Evolutionary conservation across 2,113 vertebrate genomes (phyloP), one percentile per base, ranked within the genome.

Genomic region (Fulica atra): DNA sequence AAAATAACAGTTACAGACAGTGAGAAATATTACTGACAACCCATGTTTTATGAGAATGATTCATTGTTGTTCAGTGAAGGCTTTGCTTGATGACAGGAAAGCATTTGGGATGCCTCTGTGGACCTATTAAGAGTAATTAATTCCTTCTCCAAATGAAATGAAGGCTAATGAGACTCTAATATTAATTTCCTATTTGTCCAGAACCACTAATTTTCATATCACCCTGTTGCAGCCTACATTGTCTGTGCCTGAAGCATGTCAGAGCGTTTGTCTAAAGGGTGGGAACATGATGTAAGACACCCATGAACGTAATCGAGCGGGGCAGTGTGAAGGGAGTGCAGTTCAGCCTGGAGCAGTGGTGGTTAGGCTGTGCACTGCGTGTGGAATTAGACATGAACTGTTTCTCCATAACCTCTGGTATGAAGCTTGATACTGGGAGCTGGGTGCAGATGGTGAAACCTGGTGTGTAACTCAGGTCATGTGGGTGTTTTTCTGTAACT

Each of bases 51-150:
- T 10, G 8, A 38, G 51, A 71, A 51, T 31, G 57, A 64, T 64
- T 77, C 42, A 53, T 56, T 69, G 23, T 63, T 42, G 9, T 64
- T 60, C 68, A 51, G 4, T 23, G 13, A 16, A 53, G 54, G 50
- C 50, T 60, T 71, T 80, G 31, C 40, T 46, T 80, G 63, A 87
- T 48, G 48, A 50, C 83, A 82, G 65, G 28, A 82, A 92, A 86
- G 71, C n/a, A 57, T 48, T 71, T 81, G 53, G 63, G 40, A 66
- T 66, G 63, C 56, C 44, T 80, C 89, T 72, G 54, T 68, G 53
- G 86, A 50, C 59, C 73, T 68, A 80, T 90, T 92, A 77, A 84
- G 42, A 72, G n/a, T 68, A 87, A 88, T 88, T 91, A 73, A 76
- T 87, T 89, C 63, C n/a, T 57, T 68, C 42, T 84, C 64, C 36